Percentiles rank a stretch among this genome's conserved stretches.
Evolutionary conservation across 1,140 invertebrate species (phyloP).

Genomic region (Drosophila mayri): DNA sequence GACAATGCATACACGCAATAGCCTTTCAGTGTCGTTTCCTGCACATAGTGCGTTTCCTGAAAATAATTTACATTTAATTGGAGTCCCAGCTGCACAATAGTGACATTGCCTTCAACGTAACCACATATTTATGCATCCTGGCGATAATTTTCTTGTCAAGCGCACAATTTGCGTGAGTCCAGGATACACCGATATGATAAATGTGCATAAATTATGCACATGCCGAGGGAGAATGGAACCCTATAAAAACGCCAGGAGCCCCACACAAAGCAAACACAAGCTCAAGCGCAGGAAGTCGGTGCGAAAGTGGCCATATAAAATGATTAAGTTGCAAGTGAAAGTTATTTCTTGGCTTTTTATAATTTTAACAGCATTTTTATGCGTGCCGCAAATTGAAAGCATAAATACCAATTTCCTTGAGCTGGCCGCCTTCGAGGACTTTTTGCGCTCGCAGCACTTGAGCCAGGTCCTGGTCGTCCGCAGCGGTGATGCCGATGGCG

Average conservation of each 20-base stretch:
- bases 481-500: neutral
- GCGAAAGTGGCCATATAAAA: constrained; percentile 74
- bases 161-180: constrained; percentile 55
- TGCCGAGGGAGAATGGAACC: constrained; percentile 6
- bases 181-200: constrained; percentile 52
- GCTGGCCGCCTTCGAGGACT: constrained; percentile 68
- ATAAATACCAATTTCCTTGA: constrained; percentile 80
- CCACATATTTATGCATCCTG: constrained; percentile 33
- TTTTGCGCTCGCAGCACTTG: constrained; percentile 61
- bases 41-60: constrained; percentile 1
- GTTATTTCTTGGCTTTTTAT: constrained; percentile 80
- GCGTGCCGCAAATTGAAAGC: constrained; percentile 74
- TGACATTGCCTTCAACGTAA: constrained; percentile 11
- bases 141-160: constrained; percentile 62
- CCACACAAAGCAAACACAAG: constrained; percentile 39
- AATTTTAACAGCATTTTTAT: constrained; percentile 70
- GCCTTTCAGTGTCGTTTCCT: neutral
- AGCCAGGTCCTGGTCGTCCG: constrained; percentile 57
- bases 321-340: constrained; percentile 80
- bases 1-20: neutral
- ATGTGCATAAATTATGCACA: constrained; percentile 70
- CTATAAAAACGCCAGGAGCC: constrained; percentile 37
- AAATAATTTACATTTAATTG: constrained; percentile 19
- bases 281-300: constrained; percentile 13
- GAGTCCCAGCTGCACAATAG: constrained; percentile 14